phyloP scores from a whole-genome alignment of 2,797 vertebrate species.

The Nothura maculosa region DNA sequence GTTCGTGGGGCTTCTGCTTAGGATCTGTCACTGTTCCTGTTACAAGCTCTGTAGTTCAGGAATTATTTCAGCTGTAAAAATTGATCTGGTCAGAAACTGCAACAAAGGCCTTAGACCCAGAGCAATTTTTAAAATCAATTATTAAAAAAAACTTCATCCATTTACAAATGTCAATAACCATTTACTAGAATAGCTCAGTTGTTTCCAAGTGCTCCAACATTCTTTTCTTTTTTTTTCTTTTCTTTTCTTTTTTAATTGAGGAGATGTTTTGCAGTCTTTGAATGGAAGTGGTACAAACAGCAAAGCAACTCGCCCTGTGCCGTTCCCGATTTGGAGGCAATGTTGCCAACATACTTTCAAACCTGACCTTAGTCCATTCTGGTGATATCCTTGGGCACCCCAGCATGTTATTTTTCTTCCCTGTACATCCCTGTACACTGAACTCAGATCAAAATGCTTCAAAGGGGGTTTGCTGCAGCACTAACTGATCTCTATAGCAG shows the following conservation, averaged over 20 bases:
- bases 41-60: not conserved
- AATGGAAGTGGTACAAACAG: not conserved
- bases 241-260: not conserved
- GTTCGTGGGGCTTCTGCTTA: not conserved
- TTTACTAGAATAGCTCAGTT: not conserved
- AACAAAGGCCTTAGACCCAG: not conserved
- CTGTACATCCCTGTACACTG: not conserved
- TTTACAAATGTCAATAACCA: not conserved
- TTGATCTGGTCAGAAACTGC: not conserved
- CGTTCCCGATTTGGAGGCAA: not conserved
- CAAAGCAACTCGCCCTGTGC: not conserved
- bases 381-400: not conserved
- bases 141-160: not conserved
- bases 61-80: constrained; percentile 21
- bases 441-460: not conserved
- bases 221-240: rapidly evolving
- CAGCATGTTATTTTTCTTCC: not conserved
- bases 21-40: not conserved
- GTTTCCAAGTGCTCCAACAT: not conserved
- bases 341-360: not conserved
- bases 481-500: not conserved
- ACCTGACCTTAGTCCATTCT: not conserved
- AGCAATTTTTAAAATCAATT: not conserved
- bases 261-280: not conserved
- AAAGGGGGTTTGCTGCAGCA: not conserved